A percentile compares a stretch with the other conserved stretches of the same genome.
Evolutionary conservation across 2,888 invertebrate species (phyloP).

Genomic region (Pandemis heparana): DNA sequence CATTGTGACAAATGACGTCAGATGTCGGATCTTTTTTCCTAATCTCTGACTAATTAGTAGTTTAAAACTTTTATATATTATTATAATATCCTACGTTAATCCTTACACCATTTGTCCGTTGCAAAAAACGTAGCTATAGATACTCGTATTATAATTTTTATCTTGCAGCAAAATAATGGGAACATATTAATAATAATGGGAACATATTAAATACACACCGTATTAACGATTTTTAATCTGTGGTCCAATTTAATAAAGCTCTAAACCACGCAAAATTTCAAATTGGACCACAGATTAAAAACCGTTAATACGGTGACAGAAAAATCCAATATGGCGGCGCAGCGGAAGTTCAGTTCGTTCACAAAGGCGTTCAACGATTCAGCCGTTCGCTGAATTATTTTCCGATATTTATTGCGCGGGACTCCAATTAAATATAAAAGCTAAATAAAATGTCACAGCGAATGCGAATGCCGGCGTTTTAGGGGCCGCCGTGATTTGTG

Average conservation of each 20-base stretch:
- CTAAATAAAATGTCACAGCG: slow-evolving; percentile 26
- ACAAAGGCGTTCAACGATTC: slow-evolving; percentile 26
- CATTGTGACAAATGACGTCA: too few relatives aligned
- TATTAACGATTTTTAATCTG: slow-evolving; percentile 7
- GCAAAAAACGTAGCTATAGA: too few relatives aligned
- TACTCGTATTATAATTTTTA: too few relatives aligned
- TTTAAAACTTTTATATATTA: too few relatives aligned
- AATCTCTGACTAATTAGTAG: too few relatives aligned
- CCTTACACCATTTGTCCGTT: too few relatives aligned
- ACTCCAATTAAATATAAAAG: slow-evolving; percentile 35
- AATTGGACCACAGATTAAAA: slow-evolving; percentile 7
- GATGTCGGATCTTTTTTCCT: too few relatives aligned
- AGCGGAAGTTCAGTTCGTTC: slow-evolving; percentile 1
- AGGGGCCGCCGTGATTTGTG: slow-evolving; percentile 28
- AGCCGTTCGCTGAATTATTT: slow-evolving; percentile 28
- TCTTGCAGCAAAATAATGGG: too few relatives aligned
- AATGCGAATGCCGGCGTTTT: slow-evolving; percentile 27
- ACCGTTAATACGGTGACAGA: not conserved
- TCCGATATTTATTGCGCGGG: slow-evolving; percentile 34
- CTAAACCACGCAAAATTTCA: not conserved
- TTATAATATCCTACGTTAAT: too few relatives aligned
- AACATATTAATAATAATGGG: too few relatives aligned
- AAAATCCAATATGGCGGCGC: slow-evolving; percentile 19
- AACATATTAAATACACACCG: too few relatives aligned
- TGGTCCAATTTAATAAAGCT: not conserved